Percentiles rank a stretch among this genome's conserved stretches.
phyloP scores from a whole-genome alignment of 2,113 vertebrate species.

The rabbit (Oryctolagus cuniculus) region mOryCun1.1 NC_091440.1:2032501-2033000 shows the following conservation, averaged over 20 bases:
- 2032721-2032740: background rate
- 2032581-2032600: background rate
- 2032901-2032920: too few relatives aligned
- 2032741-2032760: background rate
- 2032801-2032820: background rate
- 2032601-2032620: background rate
- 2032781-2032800: background rate
- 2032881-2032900: too few relatives aligned
- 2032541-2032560: too few relatives aligned
- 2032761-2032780: background rate
- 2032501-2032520: background rate
- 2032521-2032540: too few relatives aligned
- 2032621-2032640: background rate
- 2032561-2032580: too few relatives aligned
- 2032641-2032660: background rate
- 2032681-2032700: background rate
- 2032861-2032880: background rate
- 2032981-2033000: background rate
- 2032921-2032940: background rate
- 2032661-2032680: background rate
- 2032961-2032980: background rate
- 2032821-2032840: background rate
- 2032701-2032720: background rate
- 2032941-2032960: rapidly evolving
- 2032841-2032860: rapidly evolving